Percentiles rank a stretch among this genome's conserved stretches.
These are phyloP conservation scores for Boloria euphrosyne DNA, from an alignment of 2,888 invertebrate species.

Conservation along the genomic window DNA sequence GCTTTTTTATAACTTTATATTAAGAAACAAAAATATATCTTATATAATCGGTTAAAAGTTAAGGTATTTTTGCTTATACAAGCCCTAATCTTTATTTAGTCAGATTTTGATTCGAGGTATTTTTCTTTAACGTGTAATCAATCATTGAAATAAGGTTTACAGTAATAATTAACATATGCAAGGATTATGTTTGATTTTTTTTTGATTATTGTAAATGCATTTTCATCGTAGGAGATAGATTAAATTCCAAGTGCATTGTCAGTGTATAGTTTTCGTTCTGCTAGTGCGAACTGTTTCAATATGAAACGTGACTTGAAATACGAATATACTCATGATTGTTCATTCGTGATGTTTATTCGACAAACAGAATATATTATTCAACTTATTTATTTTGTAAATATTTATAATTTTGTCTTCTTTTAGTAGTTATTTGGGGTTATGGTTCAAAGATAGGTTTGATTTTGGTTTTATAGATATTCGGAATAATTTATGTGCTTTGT, in stretches of 20 bases:
- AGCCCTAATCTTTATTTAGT: too few relatives aligned
- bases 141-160: too few relatives aligned
- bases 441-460: too few relatives aligned
- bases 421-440: neutral
- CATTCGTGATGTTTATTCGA: slow-evolving; percentile 31
- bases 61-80: too few relatives aligned
- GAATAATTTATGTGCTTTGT: too few relatives aligned
- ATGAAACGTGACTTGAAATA: slow-evolving; percentile 46
- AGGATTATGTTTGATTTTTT: neutral
- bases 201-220: slow-evolving; percentile 18
- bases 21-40: too few relatives aligned
- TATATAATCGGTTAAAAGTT: too few relatives aligned
- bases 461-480: too few relatives aligned
- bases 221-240: slow-evolving; percentile 32
- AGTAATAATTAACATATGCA: neutral
- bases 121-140: too few relatives aligned
- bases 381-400: neutral
- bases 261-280: slow-evolving; percentile 40
- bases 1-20: too few relatives aligned
- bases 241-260: slow-evolving; percentile 42
- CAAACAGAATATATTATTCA: slow-evolving; percentile 4
- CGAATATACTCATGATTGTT: slow-evolving; percentile 31
- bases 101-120: too few relatives aligned
- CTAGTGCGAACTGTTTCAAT: slow-evolving; percentile 47
- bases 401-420: neutral